A percentile compares a stretch with the other conserved stretches of the same genome.
phyloP scores from a whole-genome alignment of 2,888 invertebrate species.

The Chrysopilus asiliformis region DNA sequence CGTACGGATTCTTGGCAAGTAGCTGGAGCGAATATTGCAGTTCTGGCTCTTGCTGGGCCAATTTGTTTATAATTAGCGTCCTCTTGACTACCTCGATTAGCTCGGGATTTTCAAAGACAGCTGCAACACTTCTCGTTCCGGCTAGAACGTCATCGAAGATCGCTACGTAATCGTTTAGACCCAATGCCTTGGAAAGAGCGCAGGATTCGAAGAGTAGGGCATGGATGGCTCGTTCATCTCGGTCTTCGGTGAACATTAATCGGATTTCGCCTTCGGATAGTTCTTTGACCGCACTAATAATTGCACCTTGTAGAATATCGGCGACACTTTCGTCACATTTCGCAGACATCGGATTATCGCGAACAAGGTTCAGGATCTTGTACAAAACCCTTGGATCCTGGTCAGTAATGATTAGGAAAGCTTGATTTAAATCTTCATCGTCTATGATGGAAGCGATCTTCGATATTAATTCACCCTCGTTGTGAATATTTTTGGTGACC shows the following conservation, averaged over 20 bases:
- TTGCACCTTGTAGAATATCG: constrained; percentile 51
- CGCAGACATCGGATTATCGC: constrained; percentile 41
- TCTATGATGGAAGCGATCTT: constrained; percentile 49
- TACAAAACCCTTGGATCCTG: constrained; percentile 15
- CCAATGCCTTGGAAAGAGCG: constrained; percentile 54
- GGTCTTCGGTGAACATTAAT: constrained; percentile 9
- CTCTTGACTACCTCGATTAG: constrained; percentile 55
- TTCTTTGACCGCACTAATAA: constrained; percentile 50
- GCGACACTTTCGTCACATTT: constrained; percentile 38
- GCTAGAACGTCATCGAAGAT: constrained; percentile 10
- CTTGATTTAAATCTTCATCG: constrained; percentile 47
- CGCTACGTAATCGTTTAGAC: constrained; percentile 34
- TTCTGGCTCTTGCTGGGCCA: constrained; percentile 52
- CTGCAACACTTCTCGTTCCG: constrained; percentile 37
- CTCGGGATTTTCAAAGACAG: constrained; percentile 43
- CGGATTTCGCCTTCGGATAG: constrained; percentile 37
- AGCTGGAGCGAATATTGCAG: constrained; percentile 47
- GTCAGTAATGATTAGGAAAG: constrained; percentile 34
- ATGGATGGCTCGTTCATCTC: constrained; percentile 22
- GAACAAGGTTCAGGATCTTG: constrained; percentile 44
- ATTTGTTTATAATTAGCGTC: constrained; percentile 54
- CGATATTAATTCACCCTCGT: constrained; percentile 46
- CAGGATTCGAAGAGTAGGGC: constrained; percentile 49
- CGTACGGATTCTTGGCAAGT: constrained; percentile 50
- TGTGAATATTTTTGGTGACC: constrained; percentile 25